phyloP scores from a whole-genome alignment of 35 echinoderm and acorn worm species.

The Nesometra sesokonis region DNA sequence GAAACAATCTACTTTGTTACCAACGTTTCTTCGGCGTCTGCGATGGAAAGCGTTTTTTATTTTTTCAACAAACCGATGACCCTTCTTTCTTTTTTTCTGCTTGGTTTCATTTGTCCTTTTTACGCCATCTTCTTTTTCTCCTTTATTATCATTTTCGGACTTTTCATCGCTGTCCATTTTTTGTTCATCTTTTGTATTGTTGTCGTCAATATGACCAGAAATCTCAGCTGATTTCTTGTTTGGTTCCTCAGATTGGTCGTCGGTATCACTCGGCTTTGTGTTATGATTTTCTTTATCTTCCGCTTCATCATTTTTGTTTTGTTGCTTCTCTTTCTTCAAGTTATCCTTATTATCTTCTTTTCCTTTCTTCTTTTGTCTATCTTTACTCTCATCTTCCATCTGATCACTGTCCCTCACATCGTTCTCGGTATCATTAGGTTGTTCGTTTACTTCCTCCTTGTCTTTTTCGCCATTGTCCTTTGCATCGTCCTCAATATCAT shows the following conservation, averaged over 20 bases:
- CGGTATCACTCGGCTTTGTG: not conserved
- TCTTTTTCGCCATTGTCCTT: not conserved
- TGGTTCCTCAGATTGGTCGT: too few species aligned
- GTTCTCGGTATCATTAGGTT: not conserved
- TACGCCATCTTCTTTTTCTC: too few species aligned
- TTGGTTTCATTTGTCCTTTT: too few species aligned
- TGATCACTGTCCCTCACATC: not conserved
- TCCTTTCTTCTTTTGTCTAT: not conserved
- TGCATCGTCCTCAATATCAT: not conserved
- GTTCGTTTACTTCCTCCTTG: too few species aligned
- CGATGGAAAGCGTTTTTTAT: not conserved
- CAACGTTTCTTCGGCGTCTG: not conserved
- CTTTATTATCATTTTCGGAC: too few species aligned
- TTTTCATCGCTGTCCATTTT: too few species aligned
- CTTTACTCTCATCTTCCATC: not conserved
- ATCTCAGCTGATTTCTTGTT: too few species aligned
- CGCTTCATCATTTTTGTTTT: not conserved
- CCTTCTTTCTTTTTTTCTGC: too few species aligned
- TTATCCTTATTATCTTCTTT: too few species aligned
- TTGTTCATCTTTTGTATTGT: not conserved
- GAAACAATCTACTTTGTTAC: not conserved
- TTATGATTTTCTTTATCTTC: not conserved
- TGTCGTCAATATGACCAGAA: not conserved
- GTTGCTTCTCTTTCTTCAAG: not conserved
- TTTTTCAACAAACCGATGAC: not conserved